Evolutionary conservation across 2,888 invertebrate genomes (phyloP), one percentile per base, ranked within the genome.

Genomic region (Meteorus colon): DNA sequence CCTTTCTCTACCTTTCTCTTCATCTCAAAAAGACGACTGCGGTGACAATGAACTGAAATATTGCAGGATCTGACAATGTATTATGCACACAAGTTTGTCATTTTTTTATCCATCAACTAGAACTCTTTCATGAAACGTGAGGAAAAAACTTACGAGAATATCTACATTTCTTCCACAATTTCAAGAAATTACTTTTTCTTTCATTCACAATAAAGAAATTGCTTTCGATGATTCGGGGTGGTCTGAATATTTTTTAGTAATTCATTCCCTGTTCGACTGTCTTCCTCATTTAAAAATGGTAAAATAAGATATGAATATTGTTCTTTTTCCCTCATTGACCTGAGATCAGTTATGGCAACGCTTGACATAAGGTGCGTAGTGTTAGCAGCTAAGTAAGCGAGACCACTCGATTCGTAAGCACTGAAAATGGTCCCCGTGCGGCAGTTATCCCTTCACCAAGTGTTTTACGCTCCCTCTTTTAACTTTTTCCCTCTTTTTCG

Each of bases 341-440:
- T 41, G 37, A 29, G 29, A 29, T 27, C 14, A 59, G 24, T 63
- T 34, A n/a, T 31, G 29, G 29, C 60, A 60, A 19, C 29, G 19
- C 51, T 60, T 51, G 68, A 62, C 67, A 76, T 76, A 73, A 62
- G 37, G 72, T 34, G 27, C 63, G 69, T 55, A 37, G 73, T 76
- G 67, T 76, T 76, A 63, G 62, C 41, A 81, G 81, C 81, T 84
- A 87, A 87, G 85, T 84, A 85, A 86, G 82, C 86, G 82, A 84
- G 85, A 87, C 87, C 84, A 82, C 82, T 84, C 83, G 84, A 84
- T 84, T 81, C 85, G 82, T 77, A 80, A 82, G 81, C 83, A 81
- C 82, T 80, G 81, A 84, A 82, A 89, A 88, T 88, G 85, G 87
- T 89, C 89, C 87, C 89, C 77, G 77, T 80, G 87, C 86, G 88